Evolutionary conservation across 1,140 invertebrate species (phyloP), one percentile per base, ranked within the genome.

Genomic region (Harlomillsia oculata): DNA sequence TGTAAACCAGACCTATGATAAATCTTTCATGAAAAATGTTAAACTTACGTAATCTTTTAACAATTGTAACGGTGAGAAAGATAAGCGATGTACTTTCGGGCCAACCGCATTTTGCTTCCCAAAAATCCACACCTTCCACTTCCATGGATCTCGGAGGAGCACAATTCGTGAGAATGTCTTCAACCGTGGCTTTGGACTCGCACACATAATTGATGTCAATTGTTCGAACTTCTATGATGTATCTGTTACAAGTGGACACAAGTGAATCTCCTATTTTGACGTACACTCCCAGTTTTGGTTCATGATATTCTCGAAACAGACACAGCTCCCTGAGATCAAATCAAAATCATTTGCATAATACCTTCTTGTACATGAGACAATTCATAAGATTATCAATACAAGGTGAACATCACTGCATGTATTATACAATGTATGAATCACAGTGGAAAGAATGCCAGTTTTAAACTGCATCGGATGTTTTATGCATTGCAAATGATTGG

Each of bases 341-440:
- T 21, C 11, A 46, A 54, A 29, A 6, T 13, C 28, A 30, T 9
- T 43, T 18, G 8, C 18, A 9, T 34, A 34, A 9, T 43, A 23
- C 20, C 5, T 34, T 21, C 16, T 2, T 30, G 5, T 13, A 45
- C n/a, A 9, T 16, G n/a, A 16, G 9, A 21, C 5, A 43, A 43
- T 6, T 21, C 5, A 6, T 8, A 43, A 18, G 21, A 8, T n/a
- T 21, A 21, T 23, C 3, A 23, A 6, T 11, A 4, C 3, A 23
- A 43, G 26, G 16, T 9, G 11, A 5, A 25, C 28, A 5, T 5
- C 32, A 8, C 8, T 8, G 21, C 9, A 32, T 30, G 1, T 3
- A 29, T 41, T 29, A 16, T 54, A 62, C 60, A 62, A 34, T 5
- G 55, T 40, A 50, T 57, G 51, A 16, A 53, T 26, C 5, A 58